Evolutionary conservation across 2,113 vertebrate genomes (phyloP).

Genomic region (Tursiops truncatus): DNA sequence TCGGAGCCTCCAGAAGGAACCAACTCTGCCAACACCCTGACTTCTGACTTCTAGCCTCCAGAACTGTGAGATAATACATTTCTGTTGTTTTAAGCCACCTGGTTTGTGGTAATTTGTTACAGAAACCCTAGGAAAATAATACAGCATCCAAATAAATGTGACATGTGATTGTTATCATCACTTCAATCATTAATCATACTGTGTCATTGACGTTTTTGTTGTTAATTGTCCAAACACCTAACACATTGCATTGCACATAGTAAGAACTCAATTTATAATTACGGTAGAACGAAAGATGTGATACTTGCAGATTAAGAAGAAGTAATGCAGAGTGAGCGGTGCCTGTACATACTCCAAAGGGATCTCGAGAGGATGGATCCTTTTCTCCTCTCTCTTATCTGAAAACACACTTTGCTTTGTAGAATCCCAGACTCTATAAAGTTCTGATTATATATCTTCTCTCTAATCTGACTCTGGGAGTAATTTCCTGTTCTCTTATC

Average conservation of each 20-base stretch:
- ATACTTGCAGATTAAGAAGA: not conserved
- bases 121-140: not conserved
- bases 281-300: not conserved
- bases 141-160: not conserved
- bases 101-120: not conserved
- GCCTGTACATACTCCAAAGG: too few species aligned
- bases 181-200: not conserved
- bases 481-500: not conserved
- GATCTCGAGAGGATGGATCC: not conserved
- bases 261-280: not conserved
- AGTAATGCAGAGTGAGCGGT: not conserved
- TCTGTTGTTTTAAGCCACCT: not conserved
- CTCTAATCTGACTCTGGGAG: not conserved
- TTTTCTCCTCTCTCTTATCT: not conserved
- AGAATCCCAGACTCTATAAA: not conserved
- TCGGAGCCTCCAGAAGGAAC: not conserved
- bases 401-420: not conserved
- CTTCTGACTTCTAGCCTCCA: not conserved
- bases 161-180: not conserved
- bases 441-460: not conserved
- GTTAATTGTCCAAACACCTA: not conserved
- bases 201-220: not conserved
- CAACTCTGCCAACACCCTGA: not conserved
- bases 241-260: not conserved
- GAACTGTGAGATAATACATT: not conserved